A percentile compares a stretch with the other conserved stretches of the same genome.
Conservation (phyloP, 2,113 vertebrate genomes). For the Synodontis membranacea region DNA sequence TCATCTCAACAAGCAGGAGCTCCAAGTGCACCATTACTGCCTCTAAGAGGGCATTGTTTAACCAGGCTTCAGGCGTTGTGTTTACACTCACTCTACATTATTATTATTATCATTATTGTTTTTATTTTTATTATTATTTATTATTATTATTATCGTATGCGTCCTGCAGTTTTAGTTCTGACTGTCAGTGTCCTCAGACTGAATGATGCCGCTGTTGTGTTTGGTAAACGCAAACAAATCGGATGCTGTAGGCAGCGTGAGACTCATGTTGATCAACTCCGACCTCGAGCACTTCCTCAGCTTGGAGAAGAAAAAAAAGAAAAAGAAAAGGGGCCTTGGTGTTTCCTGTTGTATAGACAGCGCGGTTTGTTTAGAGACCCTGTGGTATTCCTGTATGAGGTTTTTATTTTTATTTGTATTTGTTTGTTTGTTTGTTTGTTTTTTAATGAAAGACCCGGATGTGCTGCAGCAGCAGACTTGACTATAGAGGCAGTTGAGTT, state of each 20-base stretch:
- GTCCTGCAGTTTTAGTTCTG: not conserved
- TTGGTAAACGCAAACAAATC: not conserved
- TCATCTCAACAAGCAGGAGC: slow-evolving; percentile 6
- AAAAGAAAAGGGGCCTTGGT: no score
- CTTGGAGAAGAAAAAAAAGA: slow-evolving; percentile 19
- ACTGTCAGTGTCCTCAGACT: not conserved
- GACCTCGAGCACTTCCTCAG: slow-evolving; percentile 47
- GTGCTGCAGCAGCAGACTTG: slow-evolving; percentile 28
- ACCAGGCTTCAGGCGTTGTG: not conserved
- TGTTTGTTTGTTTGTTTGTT: not conserved
- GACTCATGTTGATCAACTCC: slow-evolving; percentile 28
- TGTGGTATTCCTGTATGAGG: not conserved
- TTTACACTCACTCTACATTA: not conserved
- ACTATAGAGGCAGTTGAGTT: slow-evolving; percentile 30
- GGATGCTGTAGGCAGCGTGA: slow-evolving; percentile 28
- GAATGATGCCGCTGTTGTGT: not conserved
- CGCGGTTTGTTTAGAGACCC: not conserved
- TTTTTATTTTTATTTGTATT: not conserved
- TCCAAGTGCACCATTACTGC: not conserved
- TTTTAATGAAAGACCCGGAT: not conserved
- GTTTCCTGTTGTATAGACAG: slow-evolving; percentile 47
- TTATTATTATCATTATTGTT: no score
- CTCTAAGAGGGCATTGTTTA: not conserved
- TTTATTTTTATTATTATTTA: no score
- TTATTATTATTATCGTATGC: no score